Evolutionary conservation across 2,113 vertebrate species (phyloP).

Genomic region (Festucalex cinctus): DNA sequence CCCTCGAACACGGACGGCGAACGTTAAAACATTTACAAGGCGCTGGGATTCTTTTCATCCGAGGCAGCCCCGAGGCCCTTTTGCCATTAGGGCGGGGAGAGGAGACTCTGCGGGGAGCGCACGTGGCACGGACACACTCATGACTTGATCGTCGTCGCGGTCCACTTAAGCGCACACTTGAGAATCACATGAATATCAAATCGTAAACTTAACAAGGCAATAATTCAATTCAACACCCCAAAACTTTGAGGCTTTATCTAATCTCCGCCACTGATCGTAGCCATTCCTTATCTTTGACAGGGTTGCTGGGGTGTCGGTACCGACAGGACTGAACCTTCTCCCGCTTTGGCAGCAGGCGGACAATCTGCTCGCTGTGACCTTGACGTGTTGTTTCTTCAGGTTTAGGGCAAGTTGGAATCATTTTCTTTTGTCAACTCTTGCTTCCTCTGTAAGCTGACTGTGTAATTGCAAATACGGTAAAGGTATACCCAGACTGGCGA

Average conservation of each 20-base stretch:
- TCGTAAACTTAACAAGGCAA: neutral
- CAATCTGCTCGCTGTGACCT: neutral
- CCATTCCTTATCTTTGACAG: neutral
- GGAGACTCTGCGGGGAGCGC: slow-evolving; percentile 15
- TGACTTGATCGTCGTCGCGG: neutral
- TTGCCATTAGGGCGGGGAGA: neutral
- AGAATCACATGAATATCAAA: slow-evolving; percentile 1
- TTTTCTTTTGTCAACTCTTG: neutral
- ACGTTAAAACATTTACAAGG: slow-evolving; percentile 57
- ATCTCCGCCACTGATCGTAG: neutral
- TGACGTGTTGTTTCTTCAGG: neutral
- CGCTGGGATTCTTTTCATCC: slow-evolving; percentile 39
- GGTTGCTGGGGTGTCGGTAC: neutral
- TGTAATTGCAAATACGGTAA: too few relatives aligned
- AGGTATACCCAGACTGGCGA: too few relatives aligned
- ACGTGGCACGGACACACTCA: slow-evolving; percentile 5
- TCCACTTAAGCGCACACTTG: too few relatives aligned
- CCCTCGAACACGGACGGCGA: slow-evolving; percentile 39
- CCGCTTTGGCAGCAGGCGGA: neutral
- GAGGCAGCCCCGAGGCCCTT: slow-evolving; percentile 12
- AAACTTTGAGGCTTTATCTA: neutral
- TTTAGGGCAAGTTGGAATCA: neutral
- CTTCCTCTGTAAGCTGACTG: neutral
- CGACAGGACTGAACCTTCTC: neutral
- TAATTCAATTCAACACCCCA: slow-evolving; percentile 3